These are phyloP conservation scores for Trichogramma pretiosum DNA, from an alignment of 1,140 invertebrate species.

Conservation along the genomic window DNA sequence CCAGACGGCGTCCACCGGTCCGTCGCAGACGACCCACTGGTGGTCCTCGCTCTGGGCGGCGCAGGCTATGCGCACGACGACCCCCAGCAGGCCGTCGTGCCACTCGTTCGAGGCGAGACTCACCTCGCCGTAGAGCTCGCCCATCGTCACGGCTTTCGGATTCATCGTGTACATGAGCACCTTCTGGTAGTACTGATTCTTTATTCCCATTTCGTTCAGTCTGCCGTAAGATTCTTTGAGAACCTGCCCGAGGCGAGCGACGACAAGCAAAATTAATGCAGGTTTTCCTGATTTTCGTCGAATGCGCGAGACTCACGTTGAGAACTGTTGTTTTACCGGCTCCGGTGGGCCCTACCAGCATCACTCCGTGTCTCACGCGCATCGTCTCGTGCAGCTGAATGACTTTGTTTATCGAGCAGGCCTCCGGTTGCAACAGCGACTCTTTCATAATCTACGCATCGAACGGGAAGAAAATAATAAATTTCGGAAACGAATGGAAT, in stretches of 20 bases:
- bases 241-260: slow-evolving; percentile 43
- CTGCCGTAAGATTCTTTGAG: slow-evolving; percentile 57
- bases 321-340: slow-evolving; percentile 70
- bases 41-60: slow-evolving; percentile 55
- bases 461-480: slow-evolving; percentile 3
- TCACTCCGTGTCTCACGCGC: slow-evolving; percentile 86
- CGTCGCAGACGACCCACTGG: slow-evolving; percentile 81
- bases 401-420: slow-evolving; percentile 64
- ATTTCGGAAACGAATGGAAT: not conserved
- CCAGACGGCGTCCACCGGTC: slow-evolving; percentile 90
- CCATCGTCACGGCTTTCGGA: slow-evolving; percentile 81
- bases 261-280: too few relatives aligned
- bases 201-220: slow-evolving; percentile 48
- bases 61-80: slow-evolving; percentile 61
- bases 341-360: slow-evolving; percentile 84
- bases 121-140: slow-evolving; percentile 82
- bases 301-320: slow-evolving; percentile 39
- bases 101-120: slow-evolving; percentile 79
- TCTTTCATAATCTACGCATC: slow-evolving; percentile 42
- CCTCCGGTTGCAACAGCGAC: slow-evolving; percentile 52
- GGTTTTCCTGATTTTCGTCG: too few relatives aligned
- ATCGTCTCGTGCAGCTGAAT: slow-evolving; percentile 85
- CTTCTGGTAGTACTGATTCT: slow-evolving; percentile 49
- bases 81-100: slow-evolving; percentile 76
- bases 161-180: slow-evolving; percentile 70